Percentiles rank a stretch among this genome's conserved stretches.
Evolutionary conservation across 2,888 invertebrate species (phyloP).

Genomic region (Lasioglossum calceatum): DNA sequence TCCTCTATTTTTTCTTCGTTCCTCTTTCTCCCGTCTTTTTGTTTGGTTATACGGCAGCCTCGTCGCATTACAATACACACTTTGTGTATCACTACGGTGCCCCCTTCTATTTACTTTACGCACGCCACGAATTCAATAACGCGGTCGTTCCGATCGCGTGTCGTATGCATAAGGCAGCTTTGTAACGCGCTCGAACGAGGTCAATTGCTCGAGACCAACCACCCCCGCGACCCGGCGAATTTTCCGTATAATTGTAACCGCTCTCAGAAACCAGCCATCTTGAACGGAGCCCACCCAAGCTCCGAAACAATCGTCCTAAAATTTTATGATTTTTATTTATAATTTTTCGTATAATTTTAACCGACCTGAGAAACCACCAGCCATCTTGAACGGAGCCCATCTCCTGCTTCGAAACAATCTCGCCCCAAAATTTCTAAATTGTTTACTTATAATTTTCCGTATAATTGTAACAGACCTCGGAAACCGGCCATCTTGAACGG

Average conservation of each 20-base stretch:
- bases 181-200: slow-evolving; percentile 39
- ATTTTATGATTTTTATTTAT: background rate
- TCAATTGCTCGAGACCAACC: slow-evolving; percentile 24
- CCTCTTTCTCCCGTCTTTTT: background rate
- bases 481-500: too few relatives aligned
- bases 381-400: too few relatives aligned
- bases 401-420: too few relatives aligned
- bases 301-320: background rate
- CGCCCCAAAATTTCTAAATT: too few relatives aligned
- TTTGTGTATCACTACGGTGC: slow-evolving; percentile 6
- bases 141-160: slow-evolving; percentile 28
- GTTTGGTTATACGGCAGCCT: background rate
- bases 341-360: too few relatives aligned
- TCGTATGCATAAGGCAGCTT: slow-evolving; percentile 27
- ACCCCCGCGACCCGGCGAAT: background rate
- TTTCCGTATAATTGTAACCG: background rate
- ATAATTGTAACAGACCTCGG: too few relatives aligned
- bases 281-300: background rate
- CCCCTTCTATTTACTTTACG: slow-evolving; percentile 41
- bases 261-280: background rate
- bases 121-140: slow-evolving; percentile 52
- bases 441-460: too few relatives aligned
- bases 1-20: slow-evolving; percentile 8
- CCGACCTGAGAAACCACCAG: too few relatives aligned
- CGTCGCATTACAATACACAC: slow-evolving; percentile 24